A percentile compares a stretch with the other conserved stretches of the same genome.
phyloP scores from a whole-genome alignment of 2,797 vertebrate genomes.

The Argentina silus region DNA sequence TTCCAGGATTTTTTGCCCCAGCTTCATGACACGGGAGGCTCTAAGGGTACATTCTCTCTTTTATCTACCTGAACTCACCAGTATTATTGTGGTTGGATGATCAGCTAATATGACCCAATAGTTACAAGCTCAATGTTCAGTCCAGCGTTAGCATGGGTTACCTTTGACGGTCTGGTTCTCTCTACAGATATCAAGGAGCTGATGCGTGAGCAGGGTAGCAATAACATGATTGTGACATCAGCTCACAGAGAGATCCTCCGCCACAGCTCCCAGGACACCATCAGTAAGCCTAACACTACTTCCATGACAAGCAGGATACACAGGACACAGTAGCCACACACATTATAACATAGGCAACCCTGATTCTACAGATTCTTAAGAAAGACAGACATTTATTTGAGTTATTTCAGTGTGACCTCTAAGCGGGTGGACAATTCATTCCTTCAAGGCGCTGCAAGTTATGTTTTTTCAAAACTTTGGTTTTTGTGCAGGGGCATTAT shows the following conservation, averaged over 20 bases:
- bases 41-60: constrained; percentile 74
- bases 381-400: too few relatives aligned
- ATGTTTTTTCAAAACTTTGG: too few relatives aligned
- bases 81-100: not conserved
- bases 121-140: not conserved
- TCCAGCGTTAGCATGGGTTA: not conserved
- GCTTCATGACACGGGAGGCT: constrained; percentile 81
- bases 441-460: too few relatives aligned
- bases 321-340: too few relatives aligned
- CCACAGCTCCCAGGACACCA: constrained; percentile 79
- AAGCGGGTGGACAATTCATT: too few relatives aligned
- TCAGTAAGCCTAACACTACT: constrained; percentile 72
- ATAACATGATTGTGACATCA: constrained; percentile 85
- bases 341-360: too few relatives aligned
- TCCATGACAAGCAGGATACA: too few relatives aligned
- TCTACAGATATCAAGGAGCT: constrained; percentile 84
- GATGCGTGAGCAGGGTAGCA: constrained; percentile 83
- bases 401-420: too few relatives aligned
- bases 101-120: not conserved
- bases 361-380: too few relatives aligned
- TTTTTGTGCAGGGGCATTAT: too few relatives aligned
- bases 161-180: not conserved
- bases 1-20: constrained; percentile 87
- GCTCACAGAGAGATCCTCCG: constrained; percentile 84
- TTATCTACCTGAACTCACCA: not conserved